Percentiles rank a stretch among this genome's conserved stretches.
These are phyloP conservation scores for Spialia ferax DNA, from an alignment of 2,888 invertebrate genomes.

Conservation along the genomic window DNA sequence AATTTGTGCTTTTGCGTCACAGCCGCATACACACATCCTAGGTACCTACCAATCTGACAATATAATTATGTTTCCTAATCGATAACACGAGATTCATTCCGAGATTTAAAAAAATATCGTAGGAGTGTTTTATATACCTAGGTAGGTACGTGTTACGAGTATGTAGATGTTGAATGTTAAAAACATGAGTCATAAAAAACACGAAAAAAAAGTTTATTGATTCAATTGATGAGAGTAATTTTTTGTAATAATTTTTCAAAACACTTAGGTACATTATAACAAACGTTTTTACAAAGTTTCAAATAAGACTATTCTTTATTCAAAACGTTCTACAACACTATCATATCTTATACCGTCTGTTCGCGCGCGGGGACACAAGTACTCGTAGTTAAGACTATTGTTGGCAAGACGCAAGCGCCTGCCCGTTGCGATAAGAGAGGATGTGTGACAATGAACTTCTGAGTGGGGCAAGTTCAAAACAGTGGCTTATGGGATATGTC, in stretches of 20 bases:
- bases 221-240: no score
- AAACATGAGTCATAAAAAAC: no score
- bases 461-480: slow-evolving; percentile 27
- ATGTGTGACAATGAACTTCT: slow-evolving; percentile 29
- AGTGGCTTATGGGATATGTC: not conserved
- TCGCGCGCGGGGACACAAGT: slow-evolving; percentile 13
- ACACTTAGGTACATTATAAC: not conserved
- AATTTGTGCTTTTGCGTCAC: slow-evolving; percentile 91
- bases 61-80: slow-evolving; percentile 56
- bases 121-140: no score
- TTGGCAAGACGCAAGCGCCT: slow-evolving; percentile 16
- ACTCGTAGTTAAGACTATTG: slow-evolving; percentile 8
- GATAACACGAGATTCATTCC: no score
- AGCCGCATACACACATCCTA: slow-evolving; percentile 86
- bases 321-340: not conserved
- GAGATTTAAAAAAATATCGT: no score
- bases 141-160: no score
- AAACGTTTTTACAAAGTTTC: not conserved
- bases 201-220: no score
- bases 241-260: no score
- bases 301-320: no score
- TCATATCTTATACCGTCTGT: not conserved
- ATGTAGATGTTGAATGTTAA: no score
- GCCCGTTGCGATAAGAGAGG: slow-evolving; percentile 17
- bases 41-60: slow-evolving; percentile 74